Base-by-base conservation (phyloP, 2,797 vertebrate species). In the Coendou prehensilis region DNA sequence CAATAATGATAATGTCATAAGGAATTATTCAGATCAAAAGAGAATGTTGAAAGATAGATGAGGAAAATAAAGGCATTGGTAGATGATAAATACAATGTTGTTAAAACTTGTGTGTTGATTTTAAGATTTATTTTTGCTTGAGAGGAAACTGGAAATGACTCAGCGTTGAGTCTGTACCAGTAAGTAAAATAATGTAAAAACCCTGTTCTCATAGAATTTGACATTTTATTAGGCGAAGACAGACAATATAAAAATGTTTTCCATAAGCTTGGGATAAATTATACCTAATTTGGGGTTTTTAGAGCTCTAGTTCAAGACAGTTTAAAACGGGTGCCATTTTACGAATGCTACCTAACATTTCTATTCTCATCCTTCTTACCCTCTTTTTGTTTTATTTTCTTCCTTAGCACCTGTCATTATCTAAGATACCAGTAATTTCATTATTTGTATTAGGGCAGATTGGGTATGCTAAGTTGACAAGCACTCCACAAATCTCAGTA, bases 121-220 rank as follows among this genome's bases (percentile, higher is more conserved):
- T 88, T 59, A 52, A 94, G 63, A 79, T 86, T 76, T 56, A 81
- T 45, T 93, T 93, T 18, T 84, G 52, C 56, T 47, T 86, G 26
- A 67, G 87, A 76, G 54, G 79, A 56, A 90, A 87, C 17, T 94
- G 23, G 47, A 96, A 94, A 71, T 91, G 67, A 94, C 5, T 97
- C 17, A 92, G 4, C 78, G 63, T 54, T 96, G 18, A 93, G 28
- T 56, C 33, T 89, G 18, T 11, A 90, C 28, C 50, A 50, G 41
- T 73, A 92, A 91, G 78, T 33, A 82, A 78, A 94, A 56, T 28
- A 83, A 4, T 52, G 22, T 23, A 81, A 81, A 94, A 73, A 5
- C 17, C 17, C 9, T 92, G 33, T 28, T 94, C 3, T 93, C 50
- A 50, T 26, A 92, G 81, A 73, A 75, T 37, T 93, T 76, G 92